Evolutionary conservation across 1,140 invertebrate genomes (phyloP).

Genomic region (Chlorops oryzae): DNA sequence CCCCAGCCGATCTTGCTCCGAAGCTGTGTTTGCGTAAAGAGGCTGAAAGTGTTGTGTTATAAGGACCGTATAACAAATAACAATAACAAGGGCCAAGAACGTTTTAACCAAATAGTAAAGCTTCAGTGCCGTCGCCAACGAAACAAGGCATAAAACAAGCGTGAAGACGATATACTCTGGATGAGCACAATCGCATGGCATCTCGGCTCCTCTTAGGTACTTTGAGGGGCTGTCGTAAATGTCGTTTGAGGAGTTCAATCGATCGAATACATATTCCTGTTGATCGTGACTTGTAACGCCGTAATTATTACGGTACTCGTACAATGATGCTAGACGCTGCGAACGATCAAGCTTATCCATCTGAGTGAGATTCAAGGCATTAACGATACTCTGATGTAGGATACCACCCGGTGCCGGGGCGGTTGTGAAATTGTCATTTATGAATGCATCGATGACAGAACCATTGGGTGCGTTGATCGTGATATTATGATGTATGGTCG

Average conservation of each 20-base stretch:
- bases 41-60: constrained; percentile 57
- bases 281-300: too few species aligned
- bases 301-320: too few species aligned
- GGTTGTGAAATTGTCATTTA: constrained; percentile 24
- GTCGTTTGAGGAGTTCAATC: background rate
- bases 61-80: constrained; percentile 62
- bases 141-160: constrained; percentile 87
- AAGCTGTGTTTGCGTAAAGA: constrained; percentile 39
- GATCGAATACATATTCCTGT: too few species aligned
- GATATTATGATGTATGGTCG: constrained; percentile 47
- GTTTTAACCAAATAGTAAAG: constrained; percentile 88
- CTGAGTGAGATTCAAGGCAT: constrained; percentile 28
- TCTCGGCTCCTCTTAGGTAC: background rate
- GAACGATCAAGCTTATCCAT: too few species aligned
- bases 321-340: too few species aligned
- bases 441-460: constrained; percentile 17
- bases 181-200: constrained; percentile 51
- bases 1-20: constrained; percentile 35
- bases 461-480: constrained; percentile 35
- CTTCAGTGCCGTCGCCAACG: constrained; percentile 85
- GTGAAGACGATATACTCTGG: constrained; percentile 89
- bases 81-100: constrained; percentile 69
- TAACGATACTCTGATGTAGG: constrained; percentile 26
- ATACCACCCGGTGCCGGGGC: constrained; percentile 25
- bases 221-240: background rate